A percentile compares a stretch with the other conserved stretches of the same genome.
Evolutionary conservation across 2,113 vertebrate species (phyloP).

Genomic region (Etheostoma spectabile): DNA sequence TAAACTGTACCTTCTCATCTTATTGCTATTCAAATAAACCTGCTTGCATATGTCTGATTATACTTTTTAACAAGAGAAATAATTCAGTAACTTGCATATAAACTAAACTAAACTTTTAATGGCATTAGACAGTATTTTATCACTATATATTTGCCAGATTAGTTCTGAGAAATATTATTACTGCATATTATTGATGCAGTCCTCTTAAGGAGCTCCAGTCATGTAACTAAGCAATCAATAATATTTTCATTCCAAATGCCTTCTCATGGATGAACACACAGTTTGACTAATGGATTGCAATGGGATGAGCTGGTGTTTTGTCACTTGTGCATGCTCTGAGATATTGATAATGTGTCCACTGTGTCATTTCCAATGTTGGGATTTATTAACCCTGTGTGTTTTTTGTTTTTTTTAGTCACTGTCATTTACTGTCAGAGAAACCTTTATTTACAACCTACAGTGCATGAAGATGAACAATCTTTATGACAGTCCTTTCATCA

Average conservation of each 20-base stretch:
- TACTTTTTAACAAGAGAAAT: background rate
- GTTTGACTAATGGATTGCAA: conserved; percentile 28
- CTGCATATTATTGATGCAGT: conserved; percentile 38
- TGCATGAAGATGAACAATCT: conserved; percentile 11
- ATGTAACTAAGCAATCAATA: conserved; percentile 22
- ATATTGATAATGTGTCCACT: conserved; percentile 15
- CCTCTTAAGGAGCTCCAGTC: conserved; percentile 12
- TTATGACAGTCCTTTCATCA: background rate
- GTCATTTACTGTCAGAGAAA: conserved; percentile 11
- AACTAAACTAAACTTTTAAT: background rate
- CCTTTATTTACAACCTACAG: background rate
- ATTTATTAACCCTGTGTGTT: conserved; percentile 21
- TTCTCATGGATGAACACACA: conserved; percentile 25
- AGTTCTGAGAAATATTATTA: conserved; percentile 9
- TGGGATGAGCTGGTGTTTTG: conserved; percentile 44
- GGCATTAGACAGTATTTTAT: background rate
- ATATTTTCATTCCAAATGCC: conserved; percentile 23
- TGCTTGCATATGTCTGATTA: conserved; percentile 10
- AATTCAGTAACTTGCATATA: conserved; percentile 13
- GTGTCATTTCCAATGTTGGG: conserved; percentile 28
- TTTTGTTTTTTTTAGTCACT: conserved; percentile 11
- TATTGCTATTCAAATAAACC: conserved; percentile 29
- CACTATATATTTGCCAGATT: background rate
- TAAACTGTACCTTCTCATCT: conserved; percentile 30
- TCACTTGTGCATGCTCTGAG: conserved; percentile 46